These are phyloP conservation scores for Anser brachyrhynchus DNA, from an alignment of 2,113 vertebrate species.

Conservation along the genomic window DNA sequence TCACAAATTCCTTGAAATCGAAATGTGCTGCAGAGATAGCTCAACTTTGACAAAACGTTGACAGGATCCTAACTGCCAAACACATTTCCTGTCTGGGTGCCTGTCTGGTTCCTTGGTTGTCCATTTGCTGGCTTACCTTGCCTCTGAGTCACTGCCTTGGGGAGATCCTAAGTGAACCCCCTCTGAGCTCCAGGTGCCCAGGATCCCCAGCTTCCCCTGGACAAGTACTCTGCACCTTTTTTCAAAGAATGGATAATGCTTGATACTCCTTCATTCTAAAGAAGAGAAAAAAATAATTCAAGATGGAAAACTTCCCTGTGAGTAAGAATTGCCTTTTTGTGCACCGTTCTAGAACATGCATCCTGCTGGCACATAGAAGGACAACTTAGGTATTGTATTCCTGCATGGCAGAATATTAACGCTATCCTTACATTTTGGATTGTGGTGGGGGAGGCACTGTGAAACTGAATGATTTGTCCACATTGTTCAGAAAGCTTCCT, in stretches of 20 bases:
- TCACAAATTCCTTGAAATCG: slow-evolving; percentile 1
- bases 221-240: neutral
- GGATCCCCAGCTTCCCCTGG: neutral
- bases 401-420: neutral
- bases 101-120: neutral
- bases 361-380: neutral
- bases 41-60: neutral
- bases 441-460: neutral
- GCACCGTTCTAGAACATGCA: rapidly evolving
- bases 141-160: rapidly evolving
- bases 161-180: neutral
- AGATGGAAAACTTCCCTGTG: neutral
- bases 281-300: neutral
- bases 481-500: neutral
- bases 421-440: neutral
- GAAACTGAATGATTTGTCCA: neutral
- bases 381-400: neutral
- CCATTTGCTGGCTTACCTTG: neutral
- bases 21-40: neutral
- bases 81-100: neutral
- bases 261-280: neutral
- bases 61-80: neutral
- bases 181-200: neutral
- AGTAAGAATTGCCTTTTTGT: neutral
- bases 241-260: neutral